Conservation (phyloP, 2,888 invertebrate genomes). For the Taenaris catops region DNA sequence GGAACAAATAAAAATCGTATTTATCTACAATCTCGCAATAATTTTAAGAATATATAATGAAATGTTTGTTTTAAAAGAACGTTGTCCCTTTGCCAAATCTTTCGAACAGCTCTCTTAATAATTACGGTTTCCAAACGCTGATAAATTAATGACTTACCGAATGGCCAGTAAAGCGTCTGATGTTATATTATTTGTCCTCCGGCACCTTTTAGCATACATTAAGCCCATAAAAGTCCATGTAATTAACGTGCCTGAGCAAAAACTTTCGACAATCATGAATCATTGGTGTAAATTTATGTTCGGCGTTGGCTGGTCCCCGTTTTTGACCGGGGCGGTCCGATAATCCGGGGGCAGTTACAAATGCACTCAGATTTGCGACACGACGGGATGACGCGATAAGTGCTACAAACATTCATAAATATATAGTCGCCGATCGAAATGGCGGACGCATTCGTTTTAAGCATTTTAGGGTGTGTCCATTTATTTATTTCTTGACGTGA, state of each 20-base stretch:
- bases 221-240: constrained; percentile 38
- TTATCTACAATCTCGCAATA: too few relatives aligned
- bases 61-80: too few relatives aligned
- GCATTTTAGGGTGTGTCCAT: background rate
- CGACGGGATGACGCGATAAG: constrained; percentile 35
- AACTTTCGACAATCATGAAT: constrained; percentile 73
- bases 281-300: constrained; percentile 72
- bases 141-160: too few relatives aligned
- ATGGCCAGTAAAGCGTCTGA: background rate
- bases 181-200: constrained; percentile 1
- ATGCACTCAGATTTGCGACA: constrained; percentile 55
- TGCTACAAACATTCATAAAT: constrained; percentile 23
- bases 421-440: constrained; percentile 9
- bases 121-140: too few relatives aligned
- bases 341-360: constrained; percentile 56
- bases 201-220: constrained; percentile 6
- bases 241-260: constrained; percentile 62
- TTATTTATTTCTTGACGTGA: too few relatives aligned
- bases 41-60: too few relatives aligned
- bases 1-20: too few relatives aligned
- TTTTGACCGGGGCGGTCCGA: constrained; percentile 60
- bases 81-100: too few relatives aligned
- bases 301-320: constrained; percentile 43
- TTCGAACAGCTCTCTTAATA: too few relatives aligned
- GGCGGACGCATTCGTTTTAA: background rate